Evolutionary conservation across 2,888 invertebrate genomes (phyloP).

Genomic region (Aphodius sticticus): DNA sequence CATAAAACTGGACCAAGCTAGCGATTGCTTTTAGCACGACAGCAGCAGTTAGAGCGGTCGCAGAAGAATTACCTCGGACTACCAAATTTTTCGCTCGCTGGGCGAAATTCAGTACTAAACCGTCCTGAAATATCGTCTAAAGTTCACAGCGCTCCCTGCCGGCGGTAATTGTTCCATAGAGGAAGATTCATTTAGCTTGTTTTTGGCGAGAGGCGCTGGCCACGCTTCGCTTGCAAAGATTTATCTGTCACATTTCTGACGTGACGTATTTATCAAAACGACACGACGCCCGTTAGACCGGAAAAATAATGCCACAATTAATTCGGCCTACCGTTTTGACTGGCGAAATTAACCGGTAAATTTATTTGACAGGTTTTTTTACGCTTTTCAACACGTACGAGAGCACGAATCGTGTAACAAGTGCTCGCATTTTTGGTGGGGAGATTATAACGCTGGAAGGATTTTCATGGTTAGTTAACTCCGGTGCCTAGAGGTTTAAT

Average conservation of each 20-base stretch:
- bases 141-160: background rate
- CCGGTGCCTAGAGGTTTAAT: background rate
- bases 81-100: background rate
- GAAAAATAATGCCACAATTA: background rate
- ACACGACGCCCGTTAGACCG: background rate
- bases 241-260: slow-evolving; percentile 4
- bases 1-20: background rate
- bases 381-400: background rate
- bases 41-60: background rate
- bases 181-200: background rate
- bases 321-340: background rate
- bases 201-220: background rate
- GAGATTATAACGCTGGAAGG: background rate
- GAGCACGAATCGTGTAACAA: background rate
- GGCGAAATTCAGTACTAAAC: background rate
- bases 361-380: background rate
- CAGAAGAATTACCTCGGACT: background rate
- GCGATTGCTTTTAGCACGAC: background rate
- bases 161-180: background rate
- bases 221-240: background rate
- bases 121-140: background rate
- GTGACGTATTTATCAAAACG: background rate
- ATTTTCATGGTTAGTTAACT: background rate
- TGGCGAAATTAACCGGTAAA: background rate
- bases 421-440: background rate